These are phyloP conservation scores for Drosophila grimshawi DNA, from an alignment of 1,140 invertebrate genomes.

Conservation along the genomic window DNA sequence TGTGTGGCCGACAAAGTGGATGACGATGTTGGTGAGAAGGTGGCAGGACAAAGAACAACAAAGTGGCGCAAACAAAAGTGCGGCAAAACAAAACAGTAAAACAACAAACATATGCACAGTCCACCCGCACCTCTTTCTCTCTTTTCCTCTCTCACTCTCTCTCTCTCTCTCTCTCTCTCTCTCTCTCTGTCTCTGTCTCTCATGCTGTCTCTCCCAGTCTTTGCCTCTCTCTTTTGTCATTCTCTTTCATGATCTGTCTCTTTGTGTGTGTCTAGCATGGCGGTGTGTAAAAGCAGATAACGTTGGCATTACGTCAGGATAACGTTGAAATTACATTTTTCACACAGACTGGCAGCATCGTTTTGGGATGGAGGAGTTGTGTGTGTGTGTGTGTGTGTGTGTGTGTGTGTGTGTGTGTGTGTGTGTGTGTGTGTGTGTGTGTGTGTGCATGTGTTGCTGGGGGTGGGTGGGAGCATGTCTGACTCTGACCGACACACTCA, in stretches of 20 bases:
- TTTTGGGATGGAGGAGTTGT: conserved; percentile 3
- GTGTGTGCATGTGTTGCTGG: not conserved
- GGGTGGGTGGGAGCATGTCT: conserved; percentile 8
- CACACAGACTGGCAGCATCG: conserved; percentile 59
- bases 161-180: not conserved
- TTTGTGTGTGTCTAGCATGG: conserved; percentile 16
- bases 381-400: conserved; percentile 3
- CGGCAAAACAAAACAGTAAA: conserved; percentile 35
- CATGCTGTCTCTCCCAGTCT: not conserved
- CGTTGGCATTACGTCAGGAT: conserved; percentile 80
- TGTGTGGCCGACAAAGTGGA: not conserved
- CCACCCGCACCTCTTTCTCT: conserved; percentile 6
- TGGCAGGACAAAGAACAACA: conserved; percentile 26
- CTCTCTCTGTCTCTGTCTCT: not conserved
- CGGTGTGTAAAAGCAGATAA: conserved; percentile 75
- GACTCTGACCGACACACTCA: conserved; percentile 65
- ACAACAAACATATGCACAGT: conserved; percentile 65
- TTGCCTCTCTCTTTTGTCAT: conserved; percentile 1
- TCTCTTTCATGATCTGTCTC: not conserved
- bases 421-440: conserved; percentile 26
- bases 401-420: not conserved
- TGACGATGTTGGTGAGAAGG: not conserved
- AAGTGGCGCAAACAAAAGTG: conserved; percentile 38
- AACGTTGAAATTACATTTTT: conserved; percentile 82
- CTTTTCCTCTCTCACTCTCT: not conserved